Conservation (phyloP, 2,888 invertebrate species). For the Eristalinus aeneus region DNA sequence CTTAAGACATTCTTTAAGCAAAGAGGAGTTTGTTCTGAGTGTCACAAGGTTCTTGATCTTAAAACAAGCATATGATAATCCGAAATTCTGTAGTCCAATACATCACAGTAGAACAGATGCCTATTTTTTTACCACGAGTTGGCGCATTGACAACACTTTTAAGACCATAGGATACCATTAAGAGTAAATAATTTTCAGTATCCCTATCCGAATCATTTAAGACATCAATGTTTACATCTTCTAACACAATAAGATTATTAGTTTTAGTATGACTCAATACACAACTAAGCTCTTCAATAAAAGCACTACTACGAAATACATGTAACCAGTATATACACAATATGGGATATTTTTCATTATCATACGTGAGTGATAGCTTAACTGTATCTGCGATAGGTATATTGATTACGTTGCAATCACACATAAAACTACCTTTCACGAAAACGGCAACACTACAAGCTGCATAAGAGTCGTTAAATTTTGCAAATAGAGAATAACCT, state of each 20-base stretch:
- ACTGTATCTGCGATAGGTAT: not conserved
- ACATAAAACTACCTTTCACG: not conserved
- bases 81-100: too few species aligned
- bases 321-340: not conserved
- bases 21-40: too few species aligned
- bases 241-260: not conserved
- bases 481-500: not conserved
- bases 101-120: too few species aligned
- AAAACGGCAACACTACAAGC: not conserved
- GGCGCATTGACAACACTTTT: too few species aligned
- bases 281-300: not conserved
- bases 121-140: too few species aligned
- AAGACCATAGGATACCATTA: not conserved
- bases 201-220: not conserved
- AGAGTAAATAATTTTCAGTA: not conserved
- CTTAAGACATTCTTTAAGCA: too few species aligned
- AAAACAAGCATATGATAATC: too few species aligned
- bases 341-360: not conserved
- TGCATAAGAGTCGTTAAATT: not conserved
- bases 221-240: not conserved
- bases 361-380: not conserved
- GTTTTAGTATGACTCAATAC: not conserved
- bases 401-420: not conserved
- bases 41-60: too few species aligned
- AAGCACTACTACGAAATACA: not conserved